phyloP scores from a whole-genome alignment of 2,113 vertebrate species.

The Myotis davidii region DNA sequence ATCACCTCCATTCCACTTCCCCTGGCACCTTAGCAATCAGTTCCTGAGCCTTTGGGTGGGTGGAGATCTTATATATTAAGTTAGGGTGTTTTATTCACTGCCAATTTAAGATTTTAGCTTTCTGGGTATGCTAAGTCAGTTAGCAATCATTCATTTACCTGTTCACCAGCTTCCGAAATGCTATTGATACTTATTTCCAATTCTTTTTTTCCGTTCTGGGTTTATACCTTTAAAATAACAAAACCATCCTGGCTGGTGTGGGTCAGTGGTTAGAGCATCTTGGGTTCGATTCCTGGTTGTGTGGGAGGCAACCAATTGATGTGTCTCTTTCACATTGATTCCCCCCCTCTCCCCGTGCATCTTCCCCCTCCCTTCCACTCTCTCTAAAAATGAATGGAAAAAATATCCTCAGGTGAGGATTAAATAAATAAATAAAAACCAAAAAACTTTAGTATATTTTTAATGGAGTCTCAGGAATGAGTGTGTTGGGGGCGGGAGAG shows the following conservation, averaged over 20 bases:
- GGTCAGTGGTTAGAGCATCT: too few relatives aligned
- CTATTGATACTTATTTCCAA: not conserved
- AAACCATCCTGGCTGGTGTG: too few relatives aligned
- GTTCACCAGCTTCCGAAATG: not conserved
- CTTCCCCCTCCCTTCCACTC: too few relatives aligned
- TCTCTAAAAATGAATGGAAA: too few relatives aligned
- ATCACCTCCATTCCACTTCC: not conserved
- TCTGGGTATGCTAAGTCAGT: not conserved
- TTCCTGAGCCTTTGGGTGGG: not conserved
- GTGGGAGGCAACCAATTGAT: too few relatives aligned
- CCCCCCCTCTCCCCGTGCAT: too few relatives aligned
- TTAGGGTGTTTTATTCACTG: not conserved
- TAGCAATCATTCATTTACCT: not conserved
- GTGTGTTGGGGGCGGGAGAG: not conserved
- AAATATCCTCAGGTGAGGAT: too few relatives aligned
- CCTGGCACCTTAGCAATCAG: not conserved
- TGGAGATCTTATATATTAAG: not conserved
- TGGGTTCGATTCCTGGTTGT: too few relatives aligned
- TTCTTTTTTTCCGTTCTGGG: not conserved
- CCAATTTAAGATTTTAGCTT: constrained; percentile 20
- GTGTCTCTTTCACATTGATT: too few relatives aligned
- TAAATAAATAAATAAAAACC: not conserved
- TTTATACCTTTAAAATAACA: constrained; percentile 30
- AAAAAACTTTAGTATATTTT: not conserved
- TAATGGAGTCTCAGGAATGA: not conserved